Base-by-base conservation (phyloP, 2,113 vertebrate species). In the Gymnobelideus leadbeateri region DNA sequence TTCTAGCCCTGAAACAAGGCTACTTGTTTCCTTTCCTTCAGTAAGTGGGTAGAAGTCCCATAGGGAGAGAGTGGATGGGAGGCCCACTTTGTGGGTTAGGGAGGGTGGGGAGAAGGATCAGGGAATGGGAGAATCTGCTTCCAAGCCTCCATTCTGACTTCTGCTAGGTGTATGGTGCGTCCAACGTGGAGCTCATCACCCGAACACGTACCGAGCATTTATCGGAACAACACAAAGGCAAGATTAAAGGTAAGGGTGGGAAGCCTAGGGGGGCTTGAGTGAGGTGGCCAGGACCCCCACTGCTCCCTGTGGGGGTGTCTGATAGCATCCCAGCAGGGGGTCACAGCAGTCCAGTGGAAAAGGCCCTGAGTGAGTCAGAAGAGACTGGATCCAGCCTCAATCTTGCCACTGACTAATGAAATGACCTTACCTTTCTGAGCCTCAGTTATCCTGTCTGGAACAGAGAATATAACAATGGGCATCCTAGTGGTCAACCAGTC, bases 101-200 rank as follows among this genome's bases (percentile, higher is more conserved):
- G 89, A 47, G 89, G 84, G 43, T n/a, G 16, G n/a, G 26, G 10
- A 28, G 28, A 50, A 31, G 26, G 37, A 46, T 19, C 43, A 57
- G 50, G 43, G 91, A 6, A 2, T 9, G 37, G 47, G 26, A 47
- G 46, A 57, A 49, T 37, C 93, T 91, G 46, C 23, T 1, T 90
- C 26, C 28, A 24, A 96, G 50, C 24, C 37, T 90, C 14, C 84
- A 19, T 28, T 2, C 51, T 43, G 90, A 97, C 94, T 96, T 0
- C 50, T 52, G 2, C 7, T 97, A 99, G 99, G 99, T 99, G 49
- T 99, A 99, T 0, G 99, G 99, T 0, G 99, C 99, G 6, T 99
- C 99, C 97, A 99, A 99, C 0, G 99, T 99, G 97, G 99, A 99
- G 98, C 99, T 99, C 95, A 99, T 99, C 98, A 99, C 99, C 8